A percentile compares a stretch with the other conserved stretches of the same genome.
Evolutionary conservation across 2,888 invertebrate species (phyloP).

Genomic region (Omphaloscelis lunosa): DNA sequence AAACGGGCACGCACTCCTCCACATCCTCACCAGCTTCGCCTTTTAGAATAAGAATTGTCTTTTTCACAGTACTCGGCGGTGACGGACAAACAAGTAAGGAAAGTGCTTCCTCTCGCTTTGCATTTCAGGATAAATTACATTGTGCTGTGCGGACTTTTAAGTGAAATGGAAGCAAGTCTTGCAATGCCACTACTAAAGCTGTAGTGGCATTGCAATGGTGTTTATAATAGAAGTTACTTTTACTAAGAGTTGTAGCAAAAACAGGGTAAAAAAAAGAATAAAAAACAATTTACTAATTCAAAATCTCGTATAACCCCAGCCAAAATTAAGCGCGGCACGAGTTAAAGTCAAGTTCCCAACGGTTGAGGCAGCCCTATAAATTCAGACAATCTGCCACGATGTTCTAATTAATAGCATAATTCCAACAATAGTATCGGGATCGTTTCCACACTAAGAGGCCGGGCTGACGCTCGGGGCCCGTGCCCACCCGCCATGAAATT

Average conservation of each 20-base stretch:
- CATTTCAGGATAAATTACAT: slow-evolving; percentile 32
- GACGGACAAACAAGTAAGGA: slow-evolving; percentile 78
- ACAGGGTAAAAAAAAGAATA: not conserved
- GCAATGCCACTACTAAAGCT: not conserved
- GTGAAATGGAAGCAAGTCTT: not conserved
- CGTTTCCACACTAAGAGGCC: slow-evolving; percentile 80
- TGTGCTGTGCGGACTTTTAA: slow-evolving; percentile 18
- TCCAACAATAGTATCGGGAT: slow-evolving; percentile 74
- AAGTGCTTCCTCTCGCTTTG: slow-evolving; percentile 66
- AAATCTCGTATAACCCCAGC: slow-evolving; percentile 66
- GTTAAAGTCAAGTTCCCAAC: slow-evolving; percentile 69
- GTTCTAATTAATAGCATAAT: slow-evolving; percentile 79
- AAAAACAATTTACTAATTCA: slow-evolving; percentile 43
- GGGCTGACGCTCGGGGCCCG: slow-evolving; percentile 82
- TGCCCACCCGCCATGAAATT: slow-evolving; percentile 91
- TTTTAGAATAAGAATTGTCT: slow-evolving; percentile 91
- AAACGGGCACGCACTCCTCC: slow-evolving; percentile 89
- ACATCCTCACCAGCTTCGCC: slow-evolving; percentile 88
- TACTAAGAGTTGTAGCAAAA: not conserved
- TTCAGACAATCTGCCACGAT: slow-evolving; percentile 75
- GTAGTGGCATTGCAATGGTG: not conserved
- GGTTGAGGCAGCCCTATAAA: slow-evolving; percentile 72
- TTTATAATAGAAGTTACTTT: not conserved
- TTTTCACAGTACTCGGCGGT: slow-evolving; percentile 86
- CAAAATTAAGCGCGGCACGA: slow-evolving; percentile 70